Evolutionary conservation across 2,113 vertebrate genomes (phyloP).

Genomic region (Ranitomeya imitator): DNA sequence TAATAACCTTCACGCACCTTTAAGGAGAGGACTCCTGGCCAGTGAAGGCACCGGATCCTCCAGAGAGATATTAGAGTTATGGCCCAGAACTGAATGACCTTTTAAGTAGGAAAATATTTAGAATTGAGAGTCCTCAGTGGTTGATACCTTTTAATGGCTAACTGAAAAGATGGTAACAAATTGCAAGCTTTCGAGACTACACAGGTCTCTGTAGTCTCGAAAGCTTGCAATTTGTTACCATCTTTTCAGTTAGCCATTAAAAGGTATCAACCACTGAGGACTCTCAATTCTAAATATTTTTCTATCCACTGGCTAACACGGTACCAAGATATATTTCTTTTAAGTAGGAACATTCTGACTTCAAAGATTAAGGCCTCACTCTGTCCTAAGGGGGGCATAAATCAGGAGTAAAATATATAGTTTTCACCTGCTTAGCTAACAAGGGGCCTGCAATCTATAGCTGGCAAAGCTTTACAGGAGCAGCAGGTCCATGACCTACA

Average conservation of each 20-base stretch:
- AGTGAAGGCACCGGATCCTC: conserved; percentile 20
- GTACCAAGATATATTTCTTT: no score
- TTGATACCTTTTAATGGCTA: no score
- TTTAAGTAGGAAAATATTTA: conserved; percentile 45
- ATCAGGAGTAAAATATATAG: conserved; percentile 16
- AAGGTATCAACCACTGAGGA: no score
- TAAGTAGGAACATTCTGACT: conserved; percentile 32
- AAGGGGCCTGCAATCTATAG: background rate
- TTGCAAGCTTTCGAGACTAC: no score
- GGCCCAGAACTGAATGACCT: conserved; percentile 34
- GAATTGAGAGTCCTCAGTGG: no score
- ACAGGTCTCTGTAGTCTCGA: no score
- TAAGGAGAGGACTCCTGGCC: conserved; percentile 14
- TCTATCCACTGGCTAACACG: no score
- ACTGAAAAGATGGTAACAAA: no score
- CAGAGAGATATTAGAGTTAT: conserved; percentile 8
- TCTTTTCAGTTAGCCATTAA: no score
- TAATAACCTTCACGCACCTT: conserved; percentile 23
- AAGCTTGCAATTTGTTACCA: no score
- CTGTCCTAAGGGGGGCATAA: conserved; percentile 18
- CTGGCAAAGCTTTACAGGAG: background rate
- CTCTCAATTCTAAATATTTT: no score
- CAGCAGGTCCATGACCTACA: background rate
- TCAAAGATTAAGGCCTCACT: conserved; percentile 27
- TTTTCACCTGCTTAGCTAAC: conserved; percentile 20